A percentile compares a stretch with the other conserved stretches of the same genome.
Conservation (phyloP, 2,113 vertebrate species). For the Emydocephalus ijimae region DNA sequence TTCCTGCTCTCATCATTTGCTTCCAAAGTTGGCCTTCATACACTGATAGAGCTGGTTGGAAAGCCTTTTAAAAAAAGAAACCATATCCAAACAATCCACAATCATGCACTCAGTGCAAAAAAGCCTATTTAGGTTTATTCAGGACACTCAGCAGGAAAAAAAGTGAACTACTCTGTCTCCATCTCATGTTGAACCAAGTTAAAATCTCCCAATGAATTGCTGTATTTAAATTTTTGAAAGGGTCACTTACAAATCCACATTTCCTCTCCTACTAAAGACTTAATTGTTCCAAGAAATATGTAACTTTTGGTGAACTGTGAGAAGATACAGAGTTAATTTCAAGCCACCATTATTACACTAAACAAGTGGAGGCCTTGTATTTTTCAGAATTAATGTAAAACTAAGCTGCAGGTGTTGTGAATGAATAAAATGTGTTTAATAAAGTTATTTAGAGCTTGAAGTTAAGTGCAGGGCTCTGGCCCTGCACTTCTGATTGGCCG, state of each 20-base stretch:
- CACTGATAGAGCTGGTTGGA: not conserved
- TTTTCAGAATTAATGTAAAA: slow-evolving; percentile 6
- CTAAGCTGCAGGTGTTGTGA: not conserved
- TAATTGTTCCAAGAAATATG: slow-evolving; percentile 1
- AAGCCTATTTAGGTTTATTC: not conserved
- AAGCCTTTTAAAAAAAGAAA: not conserved
- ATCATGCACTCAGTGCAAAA: not conserved
- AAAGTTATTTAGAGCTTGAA: no score
- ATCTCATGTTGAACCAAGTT: not conserved
- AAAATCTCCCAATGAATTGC: not conserved
- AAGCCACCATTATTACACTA: slow-evolving; percentile 6
- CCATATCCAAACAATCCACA: not conserved
- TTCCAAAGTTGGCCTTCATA: not conserved
- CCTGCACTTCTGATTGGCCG: no score
- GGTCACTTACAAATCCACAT: not conserved
- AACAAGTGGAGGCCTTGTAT: not conserved
- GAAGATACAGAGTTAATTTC: not conserved
- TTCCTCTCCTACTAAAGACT: not conserved
- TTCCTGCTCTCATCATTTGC: not conserved
- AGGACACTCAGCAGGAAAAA: not conserved
- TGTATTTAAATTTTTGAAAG: not conserved
- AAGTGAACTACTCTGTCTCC: not conserved
- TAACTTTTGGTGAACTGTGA: not conserved
- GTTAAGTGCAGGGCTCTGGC: no score
- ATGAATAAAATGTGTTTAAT: no score